These are phyloP conservation scores for Henricia sp. DNA, from an alignment of 53 echinoderm and acorn worm genomes.

Conservation along the genomic window DNA sequence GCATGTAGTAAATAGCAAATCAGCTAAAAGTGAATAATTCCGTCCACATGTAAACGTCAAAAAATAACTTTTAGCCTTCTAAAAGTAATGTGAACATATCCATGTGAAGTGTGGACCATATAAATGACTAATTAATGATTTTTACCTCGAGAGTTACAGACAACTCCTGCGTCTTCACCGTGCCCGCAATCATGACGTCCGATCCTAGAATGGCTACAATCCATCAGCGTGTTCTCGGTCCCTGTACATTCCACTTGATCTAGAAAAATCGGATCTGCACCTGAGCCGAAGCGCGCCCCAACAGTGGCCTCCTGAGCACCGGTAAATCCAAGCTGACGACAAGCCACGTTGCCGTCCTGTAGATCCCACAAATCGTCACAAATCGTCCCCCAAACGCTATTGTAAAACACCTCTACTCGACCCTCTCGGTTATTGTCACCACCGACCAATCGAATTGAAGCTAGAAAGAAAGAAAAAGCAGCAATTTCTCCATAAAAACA, in stretches of 20 bases:
- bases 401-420: neutral
- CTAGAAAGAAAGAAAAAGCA: neutral
- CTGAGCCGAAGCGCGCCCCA: conserved; percentile 36
- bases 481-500: neutral
- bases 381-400: neutral
- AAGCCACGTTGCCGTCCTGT: neutral
- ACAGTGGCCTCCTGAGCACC: neutral
- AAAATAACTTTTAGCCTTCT: too few species aligned
- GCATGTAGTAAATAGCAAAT: too few species aligned
- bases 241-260: conserved; percentile 36
- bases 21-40: too few species aligned
- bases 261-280: conserved; percentile 29
- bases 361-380: neutral
- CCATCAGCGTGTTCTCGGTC: conserved; percentile 27
- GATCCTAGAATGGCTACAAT: conserved; percentile 14
- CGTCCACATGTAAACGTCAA: too few species aligned
- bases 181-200: conserved; percentile 37
- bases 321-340: neutral
- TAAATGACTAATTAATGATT: too few species aligned
- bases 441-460: neutral
- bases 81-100: too few species aligned
- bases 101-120: neutral
- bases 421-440: neutral
- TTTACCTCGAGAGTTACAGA: conserved; percentile 31
- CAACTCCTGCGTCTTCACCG: conserved; percentile 32